These are phyloP conservation scores for Stegastes partitus DNA, from an alignment of 2,113 vertebrate species.

Conservation along the genomic window DNA sequence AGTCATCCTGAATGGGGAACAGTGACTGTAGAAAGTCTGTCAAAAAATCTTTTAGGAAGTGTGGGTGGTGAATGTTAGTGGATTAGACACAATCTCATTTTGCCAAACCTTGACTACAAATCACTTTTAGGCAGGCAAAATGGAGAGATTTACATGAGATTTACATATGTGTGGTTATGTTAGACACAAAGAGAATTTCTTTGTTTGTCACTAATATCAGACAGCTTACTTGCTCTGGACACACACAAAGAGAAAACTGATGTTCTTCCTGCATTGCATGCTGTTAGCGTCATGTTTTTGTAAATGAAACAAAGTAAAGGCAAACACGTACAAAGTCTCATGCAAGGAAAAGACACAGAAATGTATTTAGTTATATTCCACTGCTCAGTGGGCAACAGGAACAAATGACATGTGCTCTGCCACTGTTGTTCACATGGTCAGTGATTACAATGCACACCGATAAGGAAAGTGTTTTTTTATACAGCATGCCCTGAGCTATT, in stretches of 20 bases:
- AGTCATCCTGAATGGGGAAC: conserved; percentile 23
- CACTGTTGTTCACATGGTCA: neutral
- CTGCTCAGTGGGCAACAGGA: neutral
- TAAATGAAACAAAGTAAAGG: no score
- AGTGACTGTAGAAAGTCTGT: conserved; percentile 35
- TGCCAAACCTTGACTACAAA: conserved; percentile 54
- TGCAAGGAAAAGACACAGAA: no score
- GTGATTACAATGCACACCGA: conserved; percentile 13
- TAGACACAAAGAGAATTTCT: conserved; percentile 28
- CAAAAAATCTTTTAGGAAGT: conserved; percentile 33
- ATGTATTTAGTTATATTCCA: no score
- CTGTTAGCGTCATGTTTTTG: no score
- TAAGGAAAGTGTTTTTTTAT: conserved; percentile 9
- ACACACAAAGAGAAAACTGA: neutral
- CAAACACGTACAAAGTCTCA: no score
- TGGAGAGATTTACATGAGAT: conserved; percentile 60
- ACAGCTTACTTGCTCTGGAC: conserved; percentile 8
- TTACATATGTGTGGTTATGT: conserved; percentile 53
- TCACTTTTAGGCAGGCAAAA: conserved; percentile 52
- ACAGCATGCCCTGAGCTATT: conserved; percentile 5
- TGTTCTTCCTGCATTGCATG: neutral
- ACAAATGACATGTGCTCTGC: conserved; percentile 11
- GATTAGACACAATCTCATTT: conserved; percentile 67
- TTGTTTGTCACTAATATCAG: conserved; percentile 26
- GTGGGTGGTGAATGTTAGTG: conserved; percentile 60